Base-by-base conservation (phyloP, 2,888 invertebrate species). In the Aporophyla lueneburgensis region DNA sequence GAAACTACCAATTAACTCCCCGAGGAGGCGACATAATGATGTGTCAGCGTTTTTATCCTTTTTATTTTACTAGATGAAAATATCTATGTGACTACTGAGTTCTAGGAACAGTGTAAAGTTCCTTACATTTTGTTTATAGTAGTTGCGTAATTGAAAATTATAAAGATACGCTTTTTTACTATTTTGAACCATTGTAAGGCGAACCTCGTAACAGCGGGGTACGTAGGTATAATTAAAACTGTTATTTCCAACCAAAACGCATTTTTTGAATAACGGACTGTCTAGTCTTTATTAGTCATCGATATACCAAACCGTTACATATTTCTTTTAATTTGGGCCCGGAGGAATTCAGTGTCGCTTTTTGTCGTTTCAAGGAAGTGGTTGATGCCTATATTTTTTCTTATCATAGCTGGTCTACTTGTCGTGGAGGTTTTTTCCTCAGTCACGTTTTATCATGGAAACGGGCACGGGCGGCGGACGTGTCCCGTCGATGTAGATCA, bases 391-490 rank as follows among this genome's bases (percentile, higher is more conserved):
- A 19, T 24, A 73, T 76, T 80, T 82, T 82, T 84, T 84, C 54
- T 63, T 77, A 21, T 66, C 73, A 63, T 79, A n/a, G 67, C n/a
- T 67, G 6, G n/a, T 67, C 16, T 59, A 69, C 66, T 82, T 76
- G 73, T 77, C 61, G 56, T 73, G 65, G 61, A 54, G 63, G 65
- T 80, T 81, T 83, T 86, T 86, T 88, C 88, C 87, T 87, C 77
- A 78, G 90, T 92, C 93, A 93, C 91, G 93, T 91, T 87, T 86
- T 74, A 80, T 72, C 71, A 72, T 80, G 82, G 80, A 74, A 76
- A 79, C 67, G 76, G 58, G 85, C 83, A 86, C 87, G 82, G 86
- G 86, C 73, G 75, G 70, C 61, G 78, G 78, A 86, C 88, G 88
- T 89, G 89, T 78, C 83, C 74, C 27, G 46, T 53, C 71, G 76